A percentile compares a stretch with the other conserved stretches of the same genome.
These are phyloP conservation scores for Paratilapia polleni DNA, from an alignment of 2,113 vertebrate genomes.

Conservation along the genomic window DNA sequence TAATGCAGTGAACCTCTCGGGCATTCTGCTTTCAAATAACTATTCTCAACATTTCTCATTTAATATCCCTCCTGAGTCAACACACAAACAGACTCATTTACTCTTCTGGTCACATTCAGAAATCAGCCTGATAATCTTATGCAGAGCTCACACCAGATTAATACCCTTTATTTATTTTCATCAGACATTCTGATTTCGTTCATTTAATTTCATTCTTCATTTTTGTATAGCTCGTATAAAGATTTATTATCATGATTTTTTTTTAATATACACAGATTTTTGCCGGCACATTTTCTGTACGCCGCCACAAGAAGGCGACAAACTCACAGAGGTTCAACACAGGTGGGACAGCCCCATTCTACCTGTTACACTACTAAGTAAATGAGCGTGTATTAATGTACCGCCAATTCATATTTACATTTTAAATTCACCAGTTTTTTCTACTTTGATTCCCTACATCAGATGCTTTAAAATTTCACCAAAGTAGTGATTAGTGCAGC, in stretches of 20 bases:
- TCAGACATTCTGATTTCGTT: not conserved
- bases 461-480: not conserved
- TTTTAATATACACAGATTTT: not conserved
- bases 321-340: not conserved
- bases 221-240: not conserved
- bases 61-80: fast-evolving
- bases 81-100: not conserved
- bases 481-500: fast-evolving
- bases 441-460: fast-evolving
- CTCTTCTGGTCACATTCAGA: not conserved
- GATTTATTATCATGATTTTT: not conserved
- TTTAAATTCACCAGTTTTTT: not conserved
- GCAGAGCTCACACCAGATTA: not conserved
- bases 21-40: not conserved
- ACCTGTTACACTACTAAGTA: conserved; percentile 62
- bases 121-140: not conserved
- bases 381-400: not conserved
- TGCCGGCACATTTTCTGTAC: not conserved
- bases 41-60: not conserved
- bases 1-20: too few species aligned
- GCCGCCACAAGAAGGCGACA: conserved; percentile 61
- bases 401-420: not conserved
- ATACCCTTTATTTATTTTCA: not conserved
- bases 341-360: not conserved
- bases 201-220: not conserved